Percentiles rank a stretch among this genome's conserved stretches.
These are phyloP conservation scores for Scophthalmus maximus DNA, from an alignment of 2,113 vertebrate species.

Conservation along the genomic window DNA sequence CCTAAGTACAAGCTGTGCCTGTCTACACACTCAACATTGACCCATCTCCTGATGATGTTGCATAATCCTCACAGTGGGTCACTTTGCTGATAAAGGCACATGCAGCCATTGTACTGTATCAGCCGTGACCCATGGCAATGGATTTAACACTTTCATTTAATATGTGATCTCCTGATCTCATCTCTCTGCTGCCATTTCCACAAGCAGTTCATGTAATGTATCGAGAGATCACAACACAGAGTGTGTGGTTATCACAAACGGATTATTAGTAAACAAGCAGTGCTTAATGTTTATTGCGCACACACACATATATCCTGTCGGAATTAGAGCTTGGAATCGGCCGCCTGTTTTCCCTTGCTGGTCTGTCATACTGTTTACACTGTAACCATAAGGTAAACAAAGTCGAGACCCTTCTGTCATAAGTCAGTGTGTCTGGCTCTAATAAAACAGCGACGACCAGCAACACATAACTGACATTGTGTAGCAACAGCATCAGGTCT, in stretches of 20 bases:
- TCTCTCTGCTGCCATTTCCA: conserved; percentile 20
- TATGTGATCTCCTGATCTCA: conserved; percentile 40
- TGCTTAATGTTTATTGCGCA: no score
- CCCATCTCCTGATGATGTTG: conserved; percentile 70
- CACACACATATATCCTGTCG: no score
- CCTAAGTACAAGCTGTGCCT: conserved; percentile 39
- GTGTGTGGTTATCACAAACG: neutral
- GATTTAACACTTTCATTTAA: conserved; percentile 59
- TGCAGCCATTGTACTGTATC: conserved; percentile 26
- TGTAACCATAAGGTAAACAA: conserved; percentile 43
- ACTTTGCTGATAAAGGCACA: conserved; percentile 62
- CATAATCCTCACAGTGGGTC: conserved; percentile 68
- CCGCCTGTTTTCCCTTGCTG: neutral
- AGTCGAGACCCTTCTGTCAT: conserved; percentile 18
- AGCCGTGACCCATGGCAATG: conserved; percentile 5
- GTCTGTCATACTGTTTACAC: conserved; percentile 14
- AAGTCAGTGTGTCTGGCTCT: conserved; percentile 25
- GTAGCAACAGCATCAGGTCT: conserved; percentile 38
- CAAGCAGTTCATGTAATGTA: conserved; percentile 37
- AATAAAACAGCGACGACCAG: conserved; percentile 51
- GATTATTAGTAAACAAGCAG: no score
- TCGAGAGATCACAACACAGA: conserved; percentile 39
- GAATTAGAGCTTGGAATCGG: neutral
- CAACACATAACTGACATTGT: conserved; percentile 55
- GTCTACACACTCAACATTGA: conserved; percentile 42